Base-by-base conservation (phyloP, 2,888 invertebrate species). In the Gari tellinella region DNA sequence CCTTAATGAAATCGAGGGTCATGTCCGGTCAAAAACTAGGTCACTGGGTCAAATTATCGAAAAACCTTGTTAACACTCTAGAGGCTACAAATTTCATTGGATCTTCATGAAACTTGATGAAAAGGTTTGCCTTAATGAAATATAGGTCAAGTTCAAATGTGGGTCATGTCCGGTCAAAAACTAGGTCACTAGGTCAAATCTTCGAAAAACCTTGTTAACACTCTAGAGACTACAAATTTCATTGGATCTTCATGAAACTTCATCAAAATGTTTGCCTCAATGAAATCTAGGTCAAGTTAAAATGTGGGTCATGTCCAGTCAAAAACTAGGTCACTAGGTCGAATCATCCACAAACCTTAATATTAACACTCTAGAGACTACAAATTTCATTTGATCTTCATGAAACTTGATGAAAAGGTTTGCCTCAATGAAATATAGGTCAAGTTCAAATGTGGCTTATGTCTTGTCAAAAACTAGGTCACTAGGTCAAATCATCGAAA, bases 21-120 rank as follows among this genome's bases (percentile, higher is more conserved):
- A 31, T 31, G 31, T 31, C 19, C 10, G 23, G 21, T 48, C 23
- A 21, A 23, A 48, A 48, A 48, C 23, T 48, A 23, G 48, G 21
- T 48, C 48, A 48, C 21, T 5, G 5, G 48, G 48, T n/a, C 17
- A 48, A 19, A n/a, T 21, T 3, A 17, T 48, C 12, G 21, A 48
- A 48, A 21, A 48, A 48, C 12, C 48, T 48, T 48, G 48, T 48
- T n/a, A 17, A 23, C 48, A n/a, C 17, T 48, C 2, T 19, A 48
- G 48, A 19, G 48, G 48, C 48, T 12, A 43, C 43, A 43, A 8
- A 8, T 19, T 17, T 43, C 4, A 14, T 14, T 5, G 4, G 15
- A 43, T 43, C n/a, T 43, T 43, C 43, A 4, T 17, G 4, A 43
- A 43, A 43, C 5, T 43, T 43, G 43, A 4, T 4, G 7, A 43